Percentiles rank a stretch among this genome's conserved stretches.
phyloP scores from a whole-genome alignment of 2,888 invertebrate genomes.

The Saturnia pavonia region DNA sequence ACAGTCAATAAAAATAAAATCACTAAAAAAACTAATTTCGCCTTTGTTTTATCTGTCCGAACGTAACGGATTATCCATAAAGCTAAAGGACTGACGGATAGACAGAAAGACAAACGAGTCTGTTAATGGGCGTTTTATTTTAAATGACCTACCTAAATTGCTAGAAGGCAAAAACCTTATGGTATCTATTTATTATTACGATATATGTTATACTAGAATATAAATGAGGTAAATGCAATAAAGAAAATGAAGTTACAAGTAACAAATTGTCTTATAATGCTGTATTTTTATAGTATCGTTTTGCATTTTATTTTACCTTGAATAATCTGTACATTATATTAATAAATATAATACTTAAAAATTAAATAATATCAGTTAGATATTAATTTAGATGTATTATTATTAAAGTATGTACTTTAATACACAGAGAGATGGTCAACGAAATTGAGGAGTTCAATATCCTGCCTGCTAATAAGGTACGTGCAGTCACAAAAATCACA shows the following conservation, averaged over 20 bases:
- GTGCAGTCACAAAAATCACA: too few relatives aligned
- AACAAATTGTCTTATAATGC: not conserved
- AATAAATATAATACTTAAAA: too few relatives aligned
- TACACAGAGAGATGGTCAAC: too few relatives aligned
- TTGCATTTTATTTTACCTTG: not conserved
- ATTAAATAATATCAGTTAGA: too few relatives aligned
- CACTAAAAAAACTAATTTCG: not conserved
- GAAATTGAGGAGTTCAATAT: too few relatives aligned
- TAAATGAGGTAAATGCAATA: not conserved
- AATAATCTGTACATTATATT: too few relatives aligned
- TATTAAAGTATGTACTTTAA: too few relatives aligned
- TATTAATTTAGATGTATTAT: too few relatives aligned
- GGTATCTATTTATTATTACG: not conserved
- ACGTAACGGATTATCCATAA: slow-evolving; percentile 15
- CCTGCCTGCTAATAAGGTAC: too few relatives aligned
- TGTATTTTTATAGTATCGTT: not conserved
- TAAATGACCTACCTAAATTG: not conserved
- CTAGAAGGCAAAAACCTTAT: too few relatives aligned
- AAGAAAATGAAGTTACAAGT: not conserved
- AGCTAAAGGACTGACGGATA: slow-evolving; percentile 15
- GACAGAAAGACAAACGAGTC: slow-evolving; percentile 17
- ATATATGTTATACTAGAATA: not conserved
- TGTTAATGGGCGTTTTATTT: slow-evolving; percentile 17
- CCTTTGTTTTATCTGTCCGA: not conserved
- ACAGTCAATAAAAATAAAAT: too few relatives aligned